These are phyloP conservation scores for Apogon talboti DNA, from an alignment of 2,797 vertebrate genomes.

Conservation along the genomic window DNA sequence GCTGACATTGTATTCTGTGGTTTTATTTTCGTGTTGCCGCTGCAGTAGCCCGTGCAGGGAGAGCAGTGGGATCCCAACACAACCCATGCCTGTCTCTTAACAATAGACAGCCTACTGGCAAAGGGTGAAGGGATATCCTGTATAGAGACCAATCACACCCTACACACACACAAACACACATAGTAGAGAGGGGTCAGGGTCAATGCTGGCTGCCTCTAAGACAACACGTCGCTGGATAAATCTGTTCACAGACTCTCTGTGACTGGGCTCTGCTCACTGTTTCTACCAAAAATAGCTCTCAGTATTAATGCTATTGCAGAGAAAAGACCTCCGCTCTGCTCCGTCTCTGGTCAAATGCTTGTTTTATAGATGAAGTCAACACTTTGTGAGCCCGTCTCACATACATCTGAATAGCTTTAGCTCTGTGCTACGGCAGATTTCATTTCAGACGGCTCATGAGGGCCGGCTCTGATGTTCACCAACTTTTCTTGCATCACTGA, in stretches of 20 bases:
- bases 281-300: constrained; percentile 24
- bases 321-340: no score
- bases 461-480: no score
- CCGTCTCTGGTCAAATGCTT: neutral
- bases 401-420: no score
- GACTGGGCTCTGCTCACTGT: constrained; percentile 15
- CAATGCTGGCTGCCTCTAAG: constrained; percentile 69
- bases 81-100: constrained; percentile 75
- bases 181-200: constrained; percentile 79
- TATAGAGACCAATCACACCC: constrained; percentile 83
- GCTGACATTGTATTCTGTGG: neutral
- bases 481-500: no score
- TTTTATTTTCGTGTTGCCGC: constrained; percentile 29
- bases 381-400: no score
- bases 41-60: constrained; percentile 41
- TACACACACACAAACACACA: constrained; percentile 56
- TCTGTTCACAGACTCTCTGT: constrained; percentile 46
- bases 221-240: constrained; percentile 68
- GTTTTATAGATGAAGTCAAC: neutral
- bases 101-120: constrained; percentile 83
- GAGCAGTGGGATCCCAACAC: constrained; percentile 60
- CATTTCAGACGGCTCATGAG: no score
- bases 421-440: no score
- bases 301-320: constrained; percentile 11
- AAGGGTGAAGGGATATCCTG: constrained; percentile 87